Base-by-base conservation (phyloP, 2,888 invertebrate genomes). In the Hetaerina titia region DNA sequence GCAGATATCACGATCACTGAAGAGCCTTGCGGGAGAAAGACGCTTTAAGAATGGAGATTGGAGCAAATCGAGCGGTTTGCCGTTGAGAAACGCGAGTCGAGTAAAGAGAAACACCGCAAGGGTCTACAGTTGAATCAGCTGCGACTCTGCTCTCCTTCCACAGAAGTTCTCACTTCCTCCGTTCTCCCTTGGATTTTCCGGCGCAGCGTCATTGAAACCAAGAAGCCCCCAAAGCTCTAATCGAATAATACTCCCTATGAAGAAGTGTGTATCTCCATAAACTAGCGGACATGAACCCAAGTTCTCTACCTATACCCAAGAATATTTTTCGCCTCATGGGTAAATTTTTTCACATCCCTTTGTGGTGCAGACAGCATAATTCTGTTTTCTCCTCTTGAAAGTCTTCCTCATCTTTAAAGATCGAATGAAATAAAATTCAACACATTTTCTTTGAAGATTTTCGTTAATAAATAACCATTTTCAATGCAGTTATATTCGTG, bases 81-180 rank as follows among this genome's bases (percentile, higher is more conserved):
- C 22, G 22, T 89, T 11, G 89, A 89, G 89, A 58, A 89, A 56
- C 58, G 15, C 25, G 69, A n/a, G 58, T 15, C 9, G 17, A 60
- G 31, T 15, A 45, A 45, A 17, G 60, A n/a, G n/a, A 92, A 56
- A 19, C 69, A 69, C 92, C 22, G 56, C 64, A 69, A 45, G 56
- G n/a, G 57, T 7, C 81, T 31, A 9, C 69, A n/a, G 45, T 92
- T 22, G 92, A 92, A 92, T 92, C 92, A 57, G 92, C 92, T 13
- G 74, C 45, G 56, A 45, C 56, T 56, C 13, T 56, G 25, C 22
- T 56, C 69, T 56, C 74, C 31, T n/a, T 13, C 22, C 25, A 0
- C 31, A 31, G 25, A 31, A 9, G 9, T 22, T 31, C 11, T 9
- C n/a, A 25, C 64, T 22, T 19, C 90, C 25, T 11, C 60, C 31